Base-by-base conservation (phyloP, 1,140 invertebrate genomes). In the Drosophila navojoa region DNA sequence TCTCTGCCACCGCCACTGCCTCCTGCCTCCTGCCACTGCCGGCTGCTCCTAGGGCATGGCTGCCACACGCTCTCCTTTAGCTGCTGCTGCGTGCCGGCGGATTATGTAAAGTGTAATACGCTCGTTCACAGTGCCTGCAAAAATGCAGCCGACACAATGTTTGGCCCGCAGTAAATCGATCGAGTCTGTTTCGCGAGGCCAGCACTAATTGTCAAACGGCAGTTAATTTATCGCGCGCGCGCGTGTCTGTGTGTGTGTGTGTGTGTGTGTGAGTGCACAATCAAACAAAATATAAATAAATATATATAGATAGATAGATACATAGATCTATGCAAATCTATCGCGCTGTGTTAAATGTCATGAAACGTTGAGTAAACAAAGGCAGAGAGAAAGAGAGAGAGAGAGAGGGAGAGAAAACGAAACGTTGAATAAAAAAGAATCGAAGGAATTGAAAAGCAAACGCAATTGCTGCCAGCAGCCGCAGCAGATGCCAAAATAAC, bases 61-160 rank as follows among this genome's bases (percentile, higher is more conserved):
- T 16, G 42, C 2, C 15, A 11, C 42, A 11, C 10, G 35, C 64
- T 67, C 44, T 40, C 47, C 57, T 66, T 38, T 58, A 19, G 55
- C 62, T 54, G 10, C 19, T 77, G 78, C 79, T 79, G 77, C 15
- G 35, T 38, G 67, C 81, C 82, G 81, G 76, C 67, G 84, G 82
- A 89, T 87, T 87, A 87, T 87, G 84, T 87, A 87, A 87, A 87
- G 81, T 87, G 79, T 9, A 11, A n/a, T 16, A 15, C n/a, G 42
- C 6, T 40, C 27, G 44, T 3, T 59, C 10, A 16, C 42, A 45
- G 42, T 25, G 58, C 44, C 22, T 25, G 63, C 29, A 60, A 61
- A 57, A 44, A 67, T 45, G 42, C 16, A 45, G 5, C 2, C n/a
- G 42, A 45, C 42, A 25, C 50, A 49, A 40, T 40, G 15, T 22